Evolutionary conservation across 2,113 vertebrate species (phyloP).

Genomic region (Gallinago paraguaiae): DNA sequence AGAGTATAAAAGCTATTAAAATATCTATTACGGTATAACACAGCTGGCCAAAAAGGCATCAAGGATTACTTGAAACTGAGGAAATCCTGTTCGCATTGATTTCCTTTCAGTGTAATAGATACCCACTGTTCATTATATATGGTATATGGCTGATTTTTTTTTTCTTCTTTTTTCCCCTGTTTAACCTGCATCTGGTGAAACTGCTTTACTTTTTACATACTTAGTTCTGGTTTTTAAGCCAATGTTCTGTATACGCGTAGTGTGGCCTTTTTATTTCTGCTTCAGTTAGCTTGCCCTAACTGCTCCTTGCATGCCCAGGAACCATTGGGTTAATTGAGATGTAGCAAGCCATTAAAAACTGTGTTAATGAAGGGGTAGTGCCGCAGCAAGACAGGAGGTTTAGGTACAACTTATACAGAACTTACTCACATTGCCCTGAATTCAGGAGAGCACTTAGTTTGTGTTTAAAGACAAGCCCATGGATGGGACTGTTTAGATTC

Average conservation of each 20-base stretch:
- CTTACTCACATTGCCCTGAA: not conserved
- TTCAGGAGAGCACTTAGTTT: conserved; percentile 5
- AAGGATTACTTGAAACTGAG: conserved; percentile 65
- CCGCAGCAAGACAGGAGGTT: not conserved
- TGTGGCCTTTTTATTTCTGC: conserved; percentile 10
- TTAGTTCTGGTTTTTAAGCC: not conserved
- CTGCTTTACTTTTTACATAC: not conserved
- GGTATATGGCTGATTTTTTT: not conserved
- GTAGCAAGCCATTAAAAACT: not conserved
- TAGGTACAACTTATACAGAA: not conserved
- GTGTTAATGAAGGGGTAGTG: not conserved
- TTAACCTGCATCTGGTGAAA: conserved; percentile 7
- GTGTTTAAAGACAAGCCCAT: not conserved
- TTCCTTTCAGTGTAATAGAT: conserved; percentile 52
- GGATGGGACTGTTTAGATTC: not conserved
- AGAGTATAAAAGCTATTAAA: conserved; percentile 53
- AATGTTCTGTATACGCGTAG: not conserved
- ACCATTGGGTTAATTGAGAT: not conserved
- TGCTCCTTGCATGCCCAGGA: not conserved
- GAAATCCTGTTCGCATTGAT: conserved; percentile 51
- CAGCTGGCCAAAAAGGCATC: conserved; percentile 59
- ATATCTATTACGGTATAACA: conserved; percentile 36
- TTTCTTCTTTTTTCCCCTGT: fast-evolving
- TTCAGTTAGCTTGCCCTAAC: not conserved
- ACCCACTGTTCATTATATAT: conserved; percentile 20